Base-by-base conservation (phyloP, 2,888 invertebrate genomes). In the Watsonalla binaria region DNA sequence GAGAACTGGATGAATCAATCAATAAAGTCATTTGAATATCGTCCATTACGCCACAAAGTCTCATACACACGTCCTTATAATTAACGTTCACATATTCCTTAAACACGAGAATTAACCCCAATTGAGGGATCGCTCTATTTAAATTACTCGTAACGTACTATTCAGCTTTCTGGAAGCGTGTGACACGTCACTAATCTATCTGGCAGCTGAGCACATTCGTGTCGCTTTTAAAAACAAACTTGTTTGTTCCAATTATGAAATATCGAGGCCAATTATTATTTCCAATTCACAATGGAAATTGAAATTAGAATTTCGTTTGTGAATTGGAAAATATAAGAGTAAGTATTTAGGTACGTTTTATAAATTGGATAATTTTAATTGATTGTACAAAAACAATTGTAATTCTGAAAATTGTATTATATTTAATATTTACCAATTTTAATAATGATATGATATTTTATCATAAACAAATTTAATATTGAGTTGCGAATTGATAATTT, bases 21-120 rank as follows among this genome's bases (percentile, higher is more conserved):
- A 62, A 62, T 60, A 55, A 61, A 57, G 11, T 47, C 13, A 52
- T 46, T 51, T 51, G 54, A 52, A 58, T 48, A 53, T 58, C 62
- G 61, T 62, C 54, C 63, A 74, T 72, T 72, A 68, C 68, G 63
- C 58, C 63, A 69, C 66, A 68, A 66, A 66, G 65, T 72, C 73
- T 74, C 72, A 72, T 62, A 66, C 63, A 62, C 66, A 65, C 66
- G 73, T 70, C 68, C 67, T 66, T 77, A 78, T 89, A 88, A 89
- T 90, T 90, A 90, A 83, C 82, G 78, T 80, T 78, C 74, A 78
- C 76, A 84, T 90, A 90, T 90, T 90, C 86, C 90, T 90, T 89
- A 90, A 90, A 90, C 84, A 83, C 79, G 82, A 70, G 90, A 90
- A 90, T 90, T 90, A 90, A 90, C 90, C 90, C 84, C 89, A 90